phyloP scores from a whole-genome alignment of 2,113 vertebrate species.

The Microcebus ravelobensis region DNA sequence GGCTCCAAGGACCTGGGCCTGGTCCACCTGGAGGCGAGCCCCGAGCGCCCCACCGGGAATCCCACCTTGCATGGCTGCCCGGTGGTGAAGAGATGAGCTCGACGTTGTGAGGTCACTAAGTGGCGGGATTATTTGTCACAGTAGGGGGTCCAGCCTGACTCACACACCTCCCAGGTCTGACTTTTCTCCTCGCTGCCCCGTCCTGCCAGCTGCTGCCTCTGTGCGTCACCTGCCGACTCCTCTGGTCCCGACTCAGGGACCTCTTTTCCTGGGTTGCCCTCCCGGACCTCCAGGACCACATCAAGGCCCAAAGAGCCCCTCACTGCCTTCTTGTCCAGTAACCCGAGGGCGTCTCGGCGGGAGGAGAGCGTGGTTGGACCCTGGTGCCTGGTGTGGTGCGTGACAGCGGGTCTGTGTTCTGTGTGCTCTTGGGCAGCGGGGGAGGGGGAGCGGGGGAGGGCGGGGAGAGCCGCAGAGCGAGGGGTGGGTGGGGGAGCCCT shows the following conservation, averaged over 20 bases:
- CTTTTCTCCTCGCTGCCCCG: not conserved
- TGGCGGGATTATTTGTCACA: not conserved
- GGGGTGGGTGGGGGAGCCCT: not conserved
- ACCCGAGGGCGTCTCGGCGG: not conserved
- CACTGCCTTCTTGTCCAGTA: not conserved
- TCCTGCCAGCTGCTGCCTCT: not conserved
- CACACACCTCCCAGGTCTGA: not conserved
- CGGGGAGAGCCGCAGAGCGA: fast-evolving
- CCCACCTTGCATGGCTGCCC: not conserved
- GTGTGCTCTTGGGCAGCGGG: fast-evolving
- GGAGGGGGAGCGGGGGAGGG: too few species aligned
- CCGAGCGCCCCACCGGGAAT: fast-evolving
- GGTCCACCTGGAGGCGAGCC: not conserved
- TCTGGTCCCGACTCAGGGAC: too few species aligned
- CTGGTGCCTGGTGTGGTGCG: fast-evolving
- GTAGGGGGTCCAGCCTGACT: not conserved
- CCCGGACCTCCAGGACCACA: not conserved
- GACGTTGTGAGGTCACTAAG: not conserved
- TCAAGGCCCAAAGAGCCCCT: too few species aligned
- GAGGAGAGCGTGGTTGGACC: not conserved
- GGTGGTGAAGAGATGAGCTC: too few species aligned
- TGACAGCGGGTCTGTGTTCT: not conserved
- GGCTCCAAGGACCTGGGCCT: not conserved
- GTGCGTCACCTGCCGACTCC: too few species aligned
- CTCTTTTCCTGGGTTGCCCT: not conserved